phyloP scores from a whole-genome alignment of 2,797 vertebrate species.

The Cuculus canorus region DNA sequence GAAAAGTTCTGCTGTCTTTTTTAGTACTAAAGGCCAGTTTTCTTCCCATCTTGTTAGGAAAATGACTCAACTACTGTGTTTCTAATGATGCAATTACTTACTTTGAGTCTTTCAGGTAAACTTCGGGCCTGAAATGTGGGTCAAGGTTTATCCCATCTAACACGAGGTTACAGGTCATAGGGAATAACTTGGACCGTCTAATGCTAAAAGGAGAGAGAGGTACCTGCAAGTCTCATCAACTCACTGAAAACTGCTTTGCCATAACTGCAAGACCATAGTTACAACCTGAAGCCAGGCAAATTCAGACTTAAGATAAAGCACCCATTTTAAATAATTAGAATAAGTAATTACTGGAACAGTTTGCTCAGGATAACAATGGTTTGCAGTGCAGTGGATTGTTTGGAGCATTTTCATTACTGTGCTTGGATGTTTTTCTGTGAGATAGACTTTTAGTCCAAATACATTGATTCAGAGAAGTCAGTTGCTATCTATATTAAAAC shows the following conservation, averaged over 20 bases:
- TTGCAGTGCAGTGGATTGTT: neutral
- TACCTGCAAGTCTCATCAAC: neutral
- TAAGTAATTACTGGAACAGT: neutral
- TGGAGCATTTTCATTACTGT: neutral
- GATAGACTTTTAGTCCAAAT: neutral
- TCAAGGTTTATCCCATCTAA: neutral
- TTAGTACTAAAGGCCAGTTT: neutral
- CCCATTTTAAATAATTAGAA: neutral
- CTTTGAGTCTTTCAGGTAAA: neutral
- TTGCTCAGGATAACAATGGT: fast-evolving
- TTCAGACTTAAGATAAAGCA: neutral
- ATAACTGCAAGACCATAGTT: neutral
- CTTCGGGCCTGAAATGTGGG: neutral
- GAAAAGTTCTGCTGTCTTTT: neutral
- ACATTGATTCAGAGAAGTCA: neutral
- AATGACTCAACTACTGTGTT: fast-evolving
- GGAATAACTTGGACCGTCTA: neutral
- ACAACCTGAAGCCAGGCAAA: neutral
- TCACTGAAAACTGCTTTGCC: neutral
- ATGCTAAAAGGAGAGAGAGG: neutral
- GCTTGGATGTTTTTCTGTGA: neutral
- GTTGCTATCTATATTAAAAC: neutral
- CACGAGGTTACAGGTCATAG: neutral
- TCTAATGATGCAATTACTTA: neutral
- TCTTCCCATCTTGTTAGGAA: neutral